Percentiles rank a stretch among this genome's conserved stretches.
phyloP scores from a whole-genome alignment of 1,140 invertebrate species.

The Myzus persicae region DNA sequence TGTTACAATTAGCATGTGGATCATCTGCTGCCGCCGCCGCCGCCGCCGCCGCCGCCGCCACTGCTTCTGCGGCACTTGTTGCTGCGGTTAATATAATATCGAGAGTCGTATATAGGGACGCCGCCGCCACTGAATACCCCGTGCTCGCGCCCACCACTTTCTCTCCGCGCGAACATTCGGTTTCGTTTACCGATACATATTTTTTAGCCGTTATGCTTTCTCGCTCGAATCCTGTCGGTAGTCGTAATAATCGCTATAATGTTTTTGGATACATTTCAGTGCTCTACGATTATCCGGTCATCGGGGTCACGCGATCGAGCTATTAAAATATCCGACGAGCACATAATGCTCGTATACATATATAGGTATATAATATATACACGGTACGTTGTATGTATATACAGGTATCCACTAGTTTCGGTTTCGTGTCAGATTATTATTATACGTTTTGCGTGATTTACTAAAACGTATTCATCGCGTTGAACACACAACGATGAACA shows the following conservation, averaged over 20 bases:
- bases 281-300: constrained; percentile 28
- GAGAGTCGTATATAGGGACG: constrained; percentile 43
- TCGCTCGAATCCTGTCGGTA: background rate
- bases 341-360: background rate
- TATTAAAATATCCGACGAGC: background rate
- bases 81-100: background rate
- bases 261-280: constrained; percentile 20
- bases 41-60: no score
- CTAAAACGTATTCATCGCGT: background rate
- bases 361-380: background rate
- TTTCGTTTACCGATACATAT: constrained; percentile 38
- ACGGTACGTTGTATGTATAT: no score
- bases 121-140: constrained; percentile 21
- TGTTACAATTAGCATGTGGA: constrained; percentile 42
- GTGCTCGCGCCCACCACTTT: constrained; percentile 48
- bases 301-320: constrained; percentile 30
- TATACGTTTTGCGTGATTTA: constrained; percentile 1
- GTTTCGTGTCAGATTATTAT: constrained; percentile 16
- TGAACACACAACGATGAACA: background rate
- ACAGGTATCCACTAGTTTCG: background rate
- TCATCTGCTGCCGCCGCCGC: constrained; percentile 15
- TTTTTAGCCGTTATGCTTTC: constrained; percentile 52
- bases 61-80: background rate
- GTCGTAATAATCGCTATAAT: constrained; percentile 41
- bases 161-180: constrained; percentile 34